Evolutionary conservation across 2,113 vertebrate genomes (phyloP).

Genomic region (Nycticebus coucang): DNA sequence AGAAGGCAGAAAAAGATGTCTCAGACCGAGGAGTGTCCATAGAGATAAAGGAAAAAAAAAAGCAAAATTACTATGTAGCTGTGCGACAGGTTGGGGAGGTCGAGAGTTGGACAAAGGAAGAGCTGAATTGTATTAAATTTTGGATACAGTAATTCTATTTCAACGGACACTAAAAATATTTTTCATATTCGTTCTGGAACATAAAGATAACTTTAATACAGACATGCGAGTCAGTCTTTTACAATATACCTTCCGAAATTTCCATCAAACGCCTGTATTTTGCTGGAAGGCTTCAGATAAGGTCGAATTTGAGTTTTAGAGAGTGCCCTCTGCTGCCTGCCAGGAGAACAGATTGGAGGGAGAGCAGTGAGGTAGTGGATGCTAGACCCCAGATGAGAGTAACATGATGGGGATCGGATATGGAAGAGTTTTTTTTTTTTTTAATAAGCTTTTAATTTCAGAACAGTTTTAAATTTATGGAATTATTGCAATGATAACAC

Average conservation of each 20-base stretch:
- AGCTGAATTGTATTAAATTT: conserved; percentile 26
- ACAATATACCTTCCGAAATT: conserved; percentile 39
- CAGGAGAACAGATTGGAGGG: not conserved
- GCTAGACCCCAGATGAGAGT: not conserved
- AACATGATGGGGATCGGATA: not conserved
- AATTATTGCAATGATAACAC: conserved; percentile 30
- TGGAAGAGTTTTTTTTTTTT: not conserved
- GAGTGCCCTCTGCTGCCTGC: conserved; percentile 63
- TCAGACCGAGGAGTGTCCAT: not conserved
- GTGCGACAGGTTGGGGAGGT: not conserved
- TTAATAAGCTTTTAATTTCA: not conserved
- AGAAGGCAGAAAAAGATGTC: conserved; percentile 15
- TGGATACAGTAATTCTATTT: conserved; percentile 42
- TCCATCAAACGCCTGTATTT: conserved; percentile 39
- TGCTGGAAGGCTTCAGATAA: not conserved
- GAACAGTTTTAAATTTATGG: conserved; percentile 40
- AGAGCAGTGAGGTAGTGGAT: not conserved
- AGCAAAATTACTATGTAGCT: conserved; percentile 38
- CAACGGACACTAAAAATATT: not conserved
- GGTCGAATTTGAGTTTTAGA: conserved; percentile 44
- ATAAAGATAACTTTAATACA: conserved; percentile 48
- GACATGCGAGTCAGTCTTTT: not conserved
- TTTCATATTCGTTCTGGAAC: not conserved
- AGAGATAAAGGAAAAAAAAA: conserved; percentile 56
- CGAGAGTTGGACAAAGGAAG: not conserved